These are phyloP conservation scores for Cyrtorhinus lividipennis DNA, from an alignment of 1,140 invertebrate genomes.

Conservation along the genomic window DNA sequence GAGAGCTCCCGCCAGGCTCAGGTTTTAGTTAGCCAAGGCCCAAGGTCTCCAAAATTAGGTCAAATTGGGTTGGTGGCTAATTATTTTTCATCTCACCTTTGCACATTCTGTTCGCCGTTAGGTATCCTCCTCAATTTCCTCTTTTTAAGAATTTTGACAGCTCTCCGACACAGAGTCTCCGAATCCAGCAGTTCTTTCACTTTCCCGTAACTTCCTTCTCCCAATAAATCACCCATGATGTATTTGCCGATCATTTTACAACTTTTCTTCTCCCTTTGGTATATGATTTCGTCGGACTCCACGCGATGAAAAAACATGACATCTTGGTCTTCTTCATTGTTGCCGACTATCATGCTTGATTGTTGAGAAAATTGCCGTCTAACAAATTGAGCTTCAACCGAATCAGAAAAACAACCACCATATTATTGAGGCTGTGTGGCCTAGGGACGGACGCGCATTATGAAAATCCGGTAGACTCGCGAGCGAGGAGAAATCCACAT, in stretches of 20 bases:
- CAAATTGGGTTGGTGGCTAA: too few relatives aligned
- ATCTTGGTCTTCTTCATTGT: slow-evolving; percentile 41
- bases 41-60: too few relatives aligned
- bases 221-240: slow-evolving; percentile 91
- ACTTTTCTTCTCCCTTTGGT: slow-evolving; percentile 76
- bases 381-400: too few relatives aligned
- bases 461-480: too few relatives aligned
- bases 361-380: too few relatives aligned
- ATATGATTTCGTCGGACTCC: slow-evolving; percentile 87
- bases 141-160: slow-evolving; percentile 90
- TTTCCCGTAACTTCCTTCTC: slow-evolving; percentile 87
- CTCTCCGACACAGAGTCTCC: slow-evolving; percentile 71
- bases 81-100: slow-evolving; percentile 57
- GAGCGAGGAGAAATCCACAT: too few relatives aligned
- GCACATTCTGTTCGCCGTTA: slow-evolving; percentile 94
- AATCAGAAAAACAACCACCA: too few relatives aligned
- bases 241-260: slow-evolving; percentile 92
- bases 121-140: slow-evolving; percentile 87
- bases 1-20: too few relatives aligned
- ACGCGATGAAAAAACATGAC: slow-evolving; percentile 82
- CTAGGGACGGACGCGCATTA: too few relatives aligned
- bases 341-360: background rate
- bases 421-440: too few relatives aligned
- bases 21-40: too few relatives aligned
- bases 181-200: slow-evolving; percentile 96